Base-by-base conservation (phyloP, 2,888 invertebrate genomes). In the Norana najaformis region DNA sequence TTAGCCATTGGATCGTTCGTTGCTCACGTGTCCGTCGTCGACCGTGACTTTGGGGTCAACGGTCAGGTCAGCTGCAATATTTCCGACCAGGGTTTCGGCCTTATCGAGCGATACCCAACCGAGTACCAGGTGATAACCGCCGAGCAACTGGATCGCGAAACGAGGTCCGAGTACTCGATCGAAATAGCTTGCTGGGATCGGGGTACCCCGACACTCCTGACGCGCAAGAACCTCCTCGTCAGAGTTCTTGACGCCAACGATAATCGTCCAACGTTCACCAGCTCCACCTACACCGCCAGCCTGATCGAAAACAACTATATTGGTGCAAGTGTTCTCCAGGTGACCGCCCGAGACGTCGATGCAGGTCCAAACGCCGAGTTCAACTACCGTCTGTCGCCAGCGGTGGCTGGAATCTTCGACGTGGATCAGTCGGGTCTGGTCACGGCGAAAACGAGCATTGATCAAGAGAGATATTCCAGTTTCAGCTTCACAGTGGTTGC, bases 381-480 rank as follows among this genome's bases (percentile, higher is more conserved):
- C 37, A 69, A 35, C 34, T 94, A 47, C 92, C 82, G 89, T 37
- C 69, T 90, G 83, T 38, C 83, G 8, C 85, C 85, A 23, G 85
- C 37, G 0, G 89, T 83, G 8, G 39, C 18, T 14, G 83, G 37
- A 4, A 47, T 38, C 30, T 98, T 98, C 94, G 96, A 96, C 91
- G 96, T 98, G 82, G 97, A 98, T 94, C 94, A 96, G 0, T 95
- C 95, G 0, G 98, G 98, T 0, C 94, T 97, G 53, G 97, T 98
- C 0, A 97, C 96, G 8, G 97, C 98, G 0, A 96, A 97, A 90
- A 96, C 96, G 0, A 96, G 97, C 0, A 98, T 98, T 94, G 98
- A 98, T 95, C 98, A 97, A 93, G 98, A 98, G 94, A 96, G 96
- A 91, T 96, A 97, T 90, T 97, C 96, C 93, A 96, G 97, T 90